phyloP scores from a whole-genome alignment of 2,888 invertebrate genomes.

The Neoascia interrupta region DNA sequence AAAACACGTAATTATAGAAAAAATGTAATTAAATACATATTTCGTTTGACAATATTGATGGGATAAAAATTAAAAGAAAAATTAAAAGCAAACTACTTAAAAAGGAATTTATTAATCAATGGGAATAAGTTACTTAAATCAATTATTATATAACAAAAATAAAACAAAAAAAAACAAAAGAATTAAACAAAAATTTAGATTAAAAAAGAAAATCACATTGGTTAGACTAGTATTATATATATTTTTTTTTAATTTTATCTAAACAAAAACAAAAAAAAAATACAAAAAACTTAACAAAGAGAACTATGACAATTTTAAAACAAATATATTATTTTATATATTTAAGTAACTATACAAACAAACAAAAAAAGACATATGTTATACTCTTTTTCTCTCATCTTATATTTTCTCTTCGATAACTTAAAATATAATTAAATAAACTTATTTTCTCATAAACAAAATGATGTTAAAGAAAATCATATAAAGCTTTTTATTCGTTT shows the following conservation, averaged over 20 bases:
- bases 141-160: too few species aligned
- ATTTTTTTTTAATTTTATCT: constrained; percentile 65
- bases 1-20: constrained; percentile 48
- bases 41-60: constrained; percentile 64
- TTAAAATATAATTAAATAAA: constrained; percentile 33
- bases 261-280: constrained; percentile 32
- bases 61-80: constrained; percentile 42
- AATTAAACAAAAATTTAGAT: constrained; percentile 36
- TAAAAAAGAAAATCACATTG: constrained; percentile 66
- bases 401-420: constrained; percentile 6
- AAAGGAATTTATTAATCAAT: constrained; percentile 66
- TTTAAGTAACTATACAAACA: constrained; percentile 65
- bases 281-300: constrained; percentile 28
- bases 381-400: constrained; percentile 33
- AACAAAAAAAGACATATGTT: constrained; percentile 63
- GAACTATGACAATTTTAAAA: constrained; percentile 51
- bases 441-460: too few species aligned
- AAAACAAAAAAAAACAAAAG: too few species aligned
- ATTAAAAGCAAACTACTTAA: constrained; percentile 54
- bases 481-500: too few species aligned
- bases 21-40: constrained; percentile 61
- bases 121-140: constrained; percentile 65
- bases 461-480: too few species aligned
- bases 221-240: constrained; percentile 69
- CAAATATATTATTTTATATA: constrained; percentile 53